A percentile compares a stretch with the other conserved stretches of the same genome.
phyloP scores from a whole-genome alignment of 2,113 vertebrate species.

The Psephotus haematonotus region DNA sequence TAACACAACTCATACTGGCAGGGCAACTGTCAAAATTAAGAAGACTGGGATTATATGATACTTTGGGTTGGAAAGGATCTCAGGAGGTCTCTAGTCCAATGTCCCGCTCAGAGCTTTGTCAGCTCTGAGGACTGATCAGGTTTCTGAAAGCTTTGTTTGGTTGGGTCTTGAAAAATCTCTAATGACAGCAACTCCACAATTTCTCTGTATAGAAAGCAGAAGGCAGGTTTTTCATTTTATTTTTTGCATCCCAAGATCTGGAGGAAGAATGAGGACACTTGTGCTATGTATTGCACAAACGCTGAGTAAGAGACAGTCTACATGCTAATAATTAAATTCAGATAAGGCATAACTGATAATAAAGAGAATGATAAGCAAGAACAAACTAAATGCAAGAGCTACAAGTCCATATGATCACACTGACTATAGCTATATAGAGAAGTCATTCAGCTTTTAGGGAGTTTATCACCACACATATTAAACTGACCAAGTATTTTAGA shows the following conservation, averaged over 20 bases:
- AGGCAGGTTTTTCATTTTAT: not conserved
- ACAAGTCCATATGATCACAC: not conserved
- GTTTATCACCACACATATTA: not conserved
- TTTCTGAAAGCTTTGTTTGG: not conserved
- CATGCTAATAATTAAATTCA: not conserved
- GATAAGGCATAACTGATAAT: not conserved
- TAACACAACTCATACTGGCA: not conserved
- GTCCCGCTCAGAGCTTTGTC: not conserved
- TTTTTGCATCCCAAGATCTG: not conserved
- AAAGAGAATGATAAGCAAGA: not conserved
- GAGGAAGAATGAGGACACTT: not conserved
- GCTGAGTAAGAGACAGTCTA: not conserved
- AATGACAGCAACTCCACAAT: not conserved
- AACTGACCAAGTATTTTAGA: not conserved
- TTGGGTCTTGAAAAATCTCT: not conserved
- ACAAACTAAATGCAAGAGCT: not conserved
- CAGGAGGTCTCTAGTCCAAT: not conserved
- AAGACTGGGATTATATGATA: not conserved
- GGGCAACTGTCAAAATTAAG: not conserved
- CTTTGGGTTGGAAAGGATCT: not conserved
- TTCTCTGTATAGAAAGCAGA: not conserved
- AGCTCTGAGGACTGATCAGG: not conserved
- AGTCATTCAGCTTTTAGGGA: not conserved
- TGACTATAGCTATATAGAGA: not conserved
- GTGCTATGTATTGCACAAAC: not conserved